These are phyloP conservation scores for Dryoscopus gambensis DNA, from an alignment of 2,113 vertebrate species.

Conservation along the genomic window DNA sequence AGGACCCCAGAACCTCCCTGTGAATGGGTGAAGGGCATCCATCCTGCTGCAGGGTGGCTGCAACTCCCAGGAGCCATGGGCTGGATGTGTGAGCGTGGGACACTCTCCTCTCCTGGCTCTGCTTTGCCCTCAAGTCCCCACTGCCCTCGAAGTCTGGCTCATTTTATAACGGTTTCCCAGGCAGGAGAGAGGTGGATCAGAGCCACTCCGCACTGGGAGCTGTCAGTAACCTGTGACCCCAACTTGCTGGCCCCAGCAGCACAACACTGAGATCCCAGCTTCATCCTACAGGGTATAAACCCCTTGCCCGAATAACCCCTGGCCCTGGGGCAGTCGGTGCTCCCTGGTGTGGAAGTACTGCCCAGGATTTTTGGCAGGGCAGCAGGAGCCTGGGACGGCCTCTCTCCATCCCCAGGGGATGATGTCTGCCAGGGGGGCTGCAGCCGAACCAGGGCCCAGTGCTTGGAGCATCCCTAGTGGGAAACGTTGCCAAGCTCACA, in stretches of 20 bases:
- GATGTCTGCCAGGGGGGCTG: neutral
- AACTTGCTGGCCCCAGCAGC: neutral
- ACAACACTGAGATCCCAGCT: rapidly evolving
- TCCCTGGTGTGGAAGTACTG: neutral
- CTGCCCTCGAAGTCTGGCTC: neutral
- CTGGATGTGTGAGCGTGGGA: neutral
- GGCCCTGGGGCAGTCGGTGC: neutral
- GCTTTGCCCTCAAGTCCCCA: neutral
- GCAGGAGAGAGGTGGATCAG: neutral
- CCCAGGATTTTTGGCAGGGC: neutral
- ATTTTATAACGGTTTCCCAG: neutral
- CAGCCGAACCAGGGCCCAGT: neutral
- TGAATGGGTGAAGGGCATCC: neutral
- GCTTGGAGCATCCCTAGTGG: neutral
- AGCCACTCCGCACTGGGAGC: neutral
- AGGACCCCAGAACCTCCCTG: neutral
- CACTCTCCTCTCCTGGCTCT: neutral
- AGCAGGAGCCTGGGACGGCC: neutral
- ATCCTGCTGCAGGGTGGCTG: neutral
- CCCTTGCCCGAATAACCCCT: neutral
- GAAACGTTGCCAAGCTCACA: neutral
- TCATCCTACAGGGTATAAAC: neutral
- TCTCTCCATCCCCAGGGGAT: neutral
- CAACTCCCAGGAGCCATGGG: rapidly evolving
- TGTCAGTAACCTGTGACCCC: neutral